A percentile compares a stretch with the other conserved stretches of the same genome.
phyloP scores from a whole-genome alignment of 2,888 invertebrate species.

The Athrips mouffetella region DNA sequence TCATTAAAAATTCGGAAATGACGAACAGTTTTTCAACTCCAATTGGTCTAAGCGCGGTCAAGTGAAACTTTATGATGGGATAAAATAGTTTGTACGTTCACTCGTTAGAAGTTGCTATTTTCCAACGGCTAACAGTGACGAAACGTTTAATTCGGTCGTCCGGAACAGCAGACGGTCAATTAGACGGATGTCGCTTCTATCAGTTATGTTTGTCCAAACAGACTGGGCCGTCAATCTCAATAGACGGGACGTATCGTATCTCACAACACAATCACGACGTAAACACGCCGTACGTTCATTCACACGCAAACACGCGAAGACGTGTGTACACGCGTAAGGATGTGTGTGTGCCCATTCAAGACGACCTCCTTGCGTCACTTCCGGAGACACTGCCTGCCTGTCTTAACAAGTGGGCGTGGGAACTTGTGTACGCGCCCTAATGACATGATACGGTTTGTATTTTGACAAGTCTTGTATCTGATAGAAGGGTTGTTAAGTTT shows the following conservation, averaged over 20 bases:
- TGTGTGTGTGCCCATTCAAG: slow-evolving; percentile 68
- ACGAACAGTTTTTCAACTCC: slow-evolving; percentile 62
- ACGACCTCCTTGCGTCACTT: slow-evolving; percentile 66
- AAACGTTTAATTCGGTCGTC: slow-evolving; percentile 47
- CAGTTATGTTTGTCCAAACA: slow-evolving; percentile 50
- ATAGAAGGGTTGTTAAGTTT: slow-evolving; percentile 48
- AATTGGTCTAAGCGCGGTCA: slow-evolving; percentile 59
- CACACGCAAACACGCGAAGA: slow-evolving; percentile 45
- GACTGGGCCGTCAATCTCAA: slow-evolving; percentile 58
- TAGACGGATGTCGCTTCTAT: slow-evolving; percentile 47
- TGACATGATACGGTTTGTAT: slow-evolving; percentile 43
- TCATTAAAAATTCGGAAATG: slow-evolving; percentile 73
- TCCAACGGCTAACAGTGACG: slow-evolving; percentile 27
- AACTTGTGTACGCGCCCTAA: slow-evolving; percentile 60
- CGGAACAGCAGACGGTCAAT: slow-evolving; percentile 56
- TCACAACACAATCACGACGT: slow-evolving; percentile 47
- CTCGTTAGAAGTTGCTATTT: slow-evolving; percentile 38
- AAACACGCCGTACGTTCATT: slow-evolving; percentile 62
- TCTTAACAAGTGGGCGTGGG: slow-evolving; percentile 68
- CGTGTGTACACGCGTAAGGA: slow-evolving; percentile 25
- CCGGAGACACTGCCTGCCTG: slow-evolving; percentile 65
- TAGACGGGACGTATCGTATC: slow-evolving; percentile 40
- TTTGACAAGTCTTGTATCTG: slow-evolving; percentile 53
- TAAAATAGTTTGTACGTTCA: slow-evolving; percentile 36
- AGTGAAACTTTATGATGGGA: slow-evolving; percentile 56